Evolutionary conservation across 1,140 invertebrate genomes (phyloP).

Genomic region (Papilio glaucus): DNA sequence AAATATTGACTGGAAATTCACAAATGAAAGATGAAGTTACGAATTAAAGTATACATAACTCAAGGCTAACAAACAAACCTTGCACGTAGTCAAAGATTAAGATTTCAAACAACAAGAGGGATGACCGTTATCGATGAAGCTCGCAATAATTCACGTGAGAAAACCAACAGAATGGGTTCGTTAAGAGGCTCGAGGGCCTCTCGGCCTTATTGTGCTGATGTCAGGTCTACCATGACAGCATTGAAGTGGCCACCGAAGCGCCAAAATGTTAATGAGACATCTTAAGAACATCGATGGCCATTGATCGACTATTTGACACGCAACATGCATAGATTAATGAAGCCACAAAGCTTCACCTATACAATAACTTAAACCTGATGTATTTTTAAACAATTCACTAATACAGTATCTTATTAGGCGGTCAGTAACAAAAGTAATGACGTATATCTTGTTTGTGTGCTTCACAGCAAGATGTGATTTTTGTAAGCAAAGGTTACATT

Average conservation of each 20-base stretch:
- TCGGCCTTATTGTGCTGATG: slow-evolving; percentile 68
- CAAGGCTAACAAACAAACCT: too few relatives aligned
- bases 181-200: slow-evolving; percentile 73
- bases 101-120: slow-evolving; percentile 48
- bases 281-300: slow-evolving; percentile 50
- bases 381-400: too few relatives aligned
- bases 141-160: slow-evolving; percentile 74
- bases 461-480: too few relatives aligned
- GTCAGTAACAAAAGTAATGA: too few relatives aligned
- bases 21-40: background rate
- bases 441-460: too few relatives aligned
- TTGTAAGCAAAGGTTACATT: too few relatives aligned
- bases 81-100: slow-evolving; percentile 44
- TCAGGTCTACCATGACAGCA: slow-evolving; percentile 57
- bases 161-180: slow-evolving; percentile 79
- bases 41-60: slow-evolving; percentile 30
- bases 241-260: slow-evolving; percentile 57
- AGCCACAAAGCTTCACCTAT: slow-evolving; percentile 2
- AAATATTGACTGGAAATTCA: background rate
- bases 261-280: slow-evolving; percentile 76
- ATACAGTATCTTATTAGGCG: too few relatives aligned
- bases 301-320: slow-evolving; percentile 50
- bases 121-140: slow-evolving; percentile 47
- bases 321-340: slow-evolving; percentile 35
- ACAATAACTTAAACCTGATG: too few relatives aligned